Base-by-base conservation (phyloP, 2,797 vertebrate genomes). In the Neoniphon sammara region DNA sequence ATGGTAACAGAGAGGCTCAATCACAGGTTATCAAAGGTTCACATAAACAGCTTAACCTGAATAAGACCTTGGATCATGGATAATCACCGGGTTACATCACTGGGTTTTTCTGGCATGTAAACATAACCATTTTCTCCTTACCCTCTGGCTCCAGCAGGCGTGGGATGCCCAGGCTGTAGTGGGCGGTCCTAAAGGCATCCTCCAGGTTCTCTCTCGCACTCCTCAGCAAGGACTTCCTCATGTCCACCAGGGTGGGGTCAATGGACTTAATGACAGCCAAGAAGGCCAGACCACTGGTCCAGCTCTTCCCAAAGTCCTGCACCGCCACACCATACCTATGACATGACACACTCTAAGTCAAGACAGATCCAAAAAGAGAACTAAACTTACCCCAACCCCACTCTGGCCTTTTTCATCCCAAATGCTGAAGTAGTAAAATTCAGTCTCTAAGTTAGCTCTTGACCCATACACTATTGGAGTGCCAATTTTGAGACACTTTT, bases 231-330 rank as follows among this genome's bases (percentile, higher is more conserved):
- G 97, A 95, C 84, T 94, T 94, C 82, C 96, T 96, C 94, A 98
- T 98, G 89, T 99, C 97, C 57, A 98, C 96, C 87, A 98, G 91
- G 87, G 93, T 97, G 59, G 93, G 87, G 85, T 99, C 96, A 42
- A 99, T 98, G 80, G 97, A 96, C 91, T 99, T 99, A 83, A 99
- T 97, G 84, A 99, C 75, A 0, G 98, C 98, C 87, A 99, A 92
- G 90, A 99, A 99, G 54, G 97, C 97, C 78, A 99, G 90, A 70
- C 98, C 98, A 14, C 97, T 99, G 57, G 93, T 94, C 98, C 98
- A 99, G 75, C 98, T 99, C 91, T 96, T 96, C 2, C 96, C 93
- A 80, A 99, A 99, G 90, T 99, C 97, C 81, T 97, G 95, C 77
- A 98, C 95, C 0, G 96, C 96, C 78, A 99, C 96, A 0, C 98